Evolutionary conservation across 2,113 vertebrate species (phyloP).

Genomic region (Galeopterus variegatus): DNA sequence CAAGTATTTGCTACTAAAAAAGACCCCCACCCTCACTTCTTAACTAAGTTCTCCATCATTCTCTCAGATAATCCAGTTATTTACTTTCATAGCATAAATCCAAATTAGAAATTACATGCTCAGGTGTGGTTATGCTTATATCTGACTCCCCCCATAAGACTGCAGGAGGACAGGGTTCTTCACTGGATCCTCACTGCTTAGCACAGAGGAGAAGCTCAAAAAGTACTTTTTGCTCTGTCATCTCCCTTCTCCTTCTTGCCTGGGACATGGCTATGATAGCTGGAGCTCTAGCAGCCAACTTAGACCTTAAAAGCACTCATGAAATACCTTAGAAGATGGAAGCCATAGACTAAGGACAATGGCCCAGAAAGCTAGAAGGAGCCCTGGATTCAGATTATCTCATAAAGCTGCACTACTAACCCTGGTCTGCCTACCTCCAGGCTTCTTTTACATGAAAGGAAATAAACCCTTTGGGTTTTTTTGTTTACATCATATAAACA

Average conservation of each 20-base stretch:
- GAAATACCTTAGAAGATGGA: background rate
- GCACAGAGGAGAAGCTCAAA: background rate
- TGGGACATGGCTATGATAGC: background rate
- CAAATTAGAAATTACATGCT: slow-evolving; percentile 29
- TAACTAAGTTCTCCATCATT: background rate
- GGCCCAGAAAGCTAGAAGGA: background rate
- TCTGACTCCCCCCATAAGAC: background rate
- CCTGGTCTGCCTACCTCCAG: background rate
- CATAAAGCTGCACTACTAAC: background rate
- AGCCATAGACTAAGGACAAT: background rate
- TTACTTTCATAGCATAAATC: slow-evolving; percentile 28
- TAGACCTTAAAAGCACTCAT: slow-evolving; percentile 8
- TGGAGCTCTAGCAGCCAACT: background rate
- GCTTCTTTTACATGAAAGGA: slow-evolving; percentile 42
- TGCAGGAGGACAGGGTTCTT: background rate
- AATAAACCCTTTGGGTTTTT: background rate
- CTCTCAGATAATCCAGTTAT: slow-evolving; percentile 18
- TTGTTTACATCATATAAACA: background rate
- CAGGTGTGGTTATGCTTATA: background rate
- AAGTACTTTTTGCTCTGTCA: background rate
- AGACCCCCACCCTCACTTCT: background rate
- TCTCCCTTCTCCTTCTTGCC: background rate
- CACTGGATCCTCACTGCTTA: background rate
- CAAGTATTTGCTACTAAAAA: background rate
- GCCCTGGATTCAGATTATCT: background rate